Evolutionary conservation across 2,113 vertebrate genomes (phyloP).

Genomic region (Heterochromis multidens): DNA sequence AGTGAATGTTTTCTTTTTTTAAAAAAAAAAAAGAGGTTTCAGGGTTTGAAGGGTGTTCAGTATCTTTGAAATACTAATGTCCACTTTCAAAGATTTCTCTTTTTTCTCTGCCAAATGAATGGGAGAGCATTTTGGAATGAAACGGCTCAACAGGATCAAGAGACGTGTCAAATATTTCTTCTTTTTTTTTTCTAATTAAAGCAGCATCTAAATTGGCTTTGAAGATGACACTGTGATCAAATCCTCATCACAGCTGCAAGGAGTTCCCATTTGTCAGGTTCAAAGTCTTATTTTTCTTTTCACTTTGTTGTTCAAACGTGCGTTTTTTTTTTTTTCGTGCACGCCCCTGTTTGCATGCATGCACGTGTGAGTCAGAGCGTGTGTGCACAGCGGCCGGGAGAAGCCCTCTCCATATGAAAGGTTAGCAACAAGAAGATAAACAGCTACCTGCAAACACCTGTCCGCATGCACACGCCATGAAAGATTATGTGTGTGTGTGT

Average conservation of each 20-base stretch:
- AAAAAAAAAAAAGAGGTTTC: not conserved
- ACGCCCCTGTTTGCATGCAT: not conserved
- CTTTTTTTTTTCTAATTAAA: conserved; percentile 48
- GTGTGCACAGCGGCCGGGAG: conserved; percentile 2
- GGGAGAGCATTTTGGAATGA: conserved; percentile 48
- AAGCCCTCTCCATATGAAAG: conserved; percentile 69
- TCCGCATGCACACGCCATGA: conserved; percentile 52
- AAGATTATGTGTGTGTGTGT: conserved; percentile 16
- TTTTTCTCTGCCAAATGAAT: conserved; percentile 24
- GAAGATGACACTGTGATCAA: conserved; percentile 62
- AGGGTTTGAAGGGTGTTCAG: not conserved
- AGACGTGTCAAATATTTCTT: conserved; percentile 57
- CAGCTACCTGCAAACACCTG: conserved; percentile 80
- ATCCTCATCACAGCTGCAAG: conserved; percentile 51
- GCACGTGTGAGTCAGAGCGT: not conserved
- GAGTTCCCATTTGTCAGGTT: conserved; percentile 57
- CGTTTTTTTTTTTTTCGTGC: not conserved
- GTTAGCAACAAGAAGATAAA: conserved; percentile 74
- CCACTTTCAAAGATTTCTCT: conserved; percentile 47
- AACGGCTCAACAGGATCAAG: conserved; percentile 54
- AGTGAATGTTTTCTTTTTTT: not conserved
- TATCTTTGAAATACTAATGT: conserved; percentile 67
- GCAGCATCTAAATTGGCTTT: conserved; percentile 67
- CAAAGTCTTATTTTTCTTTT: conserved; percentile 68
- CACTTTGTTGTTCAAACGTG: conserved; percentile 67